Conservation (phyloP, 2,113 vertebrate species). For the Zapus hudsonius region DNA sequence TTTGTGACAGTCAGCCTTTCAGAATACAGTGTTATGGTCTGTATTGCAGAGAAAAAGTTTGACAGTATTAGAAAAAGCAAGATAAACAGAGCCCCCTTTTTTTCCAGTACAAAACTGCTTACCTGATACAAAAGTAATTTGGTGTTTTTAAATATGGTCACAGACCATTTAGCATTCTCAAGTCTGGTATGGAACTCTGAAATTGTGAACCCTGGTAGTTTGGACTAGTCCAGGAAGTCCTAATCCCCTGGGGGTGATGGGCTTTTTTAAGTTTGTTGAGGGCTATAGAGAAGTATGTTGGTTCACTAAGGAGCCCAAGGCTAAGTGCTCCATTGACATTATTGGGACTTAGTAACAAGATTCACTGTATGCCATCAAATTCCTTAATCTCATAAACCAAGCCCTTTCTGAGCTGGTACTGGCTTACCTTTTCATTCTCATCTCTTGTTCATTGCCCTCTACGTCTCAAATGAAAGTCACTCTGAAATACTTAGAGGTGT, state of each 20-base stretch:
- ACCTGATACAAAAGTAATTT: background rate
- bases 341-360: background rate
- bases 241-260: background rate
- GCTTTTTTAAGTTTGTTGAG: background rate
- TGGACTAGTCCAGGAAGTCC: background rate
- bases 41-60: background rate
- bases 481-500: background rate
- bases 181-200: background rate
- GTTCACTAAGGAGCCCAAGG: background rate
- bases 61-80: slow-evolving; percentile 7
- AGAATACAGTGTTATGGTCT: background rate
- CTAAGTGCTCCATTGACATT: background rate
- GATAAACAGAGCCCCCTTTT: background rate
- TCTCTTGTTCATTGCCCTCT: background rate
- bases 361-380: background rate
- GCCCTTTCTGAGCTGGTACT: background rate
- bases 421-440: background rate
- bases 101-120: background rate
- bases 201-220: background rate
- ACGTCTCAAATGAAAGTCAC: background rate
- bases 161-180: background rate
- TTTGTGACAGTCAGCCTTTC: background rate
- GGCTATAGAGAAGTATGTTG: background rate
- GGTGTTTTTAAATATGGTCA: background rate
- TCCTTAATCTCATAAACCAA: background rate